Conservation (phyloP, 2,888 invertebrate species). For the Latrodectus elegans region DNA sequence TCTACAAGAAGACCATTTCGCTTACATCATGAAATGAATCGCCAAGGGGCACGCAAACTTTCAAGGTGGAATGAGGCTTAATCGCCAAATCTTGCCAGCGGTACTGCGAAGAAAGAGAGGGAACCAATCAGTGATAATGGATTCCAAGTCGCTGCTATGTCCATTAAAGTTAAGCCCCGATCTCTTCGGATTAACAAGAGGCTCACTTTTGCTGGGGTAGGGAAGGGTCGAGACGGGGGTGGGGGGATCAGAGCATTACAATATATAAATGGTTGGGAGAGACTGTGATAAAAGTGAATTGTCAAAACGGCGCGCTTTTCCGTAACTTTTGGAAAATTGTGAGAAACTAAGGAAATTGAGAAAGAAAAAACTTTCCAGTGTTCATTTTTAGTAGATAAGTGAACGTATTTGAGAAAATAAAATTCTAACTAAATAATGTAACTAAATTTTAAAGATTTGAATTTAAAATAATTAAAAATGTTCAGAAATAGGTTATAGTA, state of each 20-base stretch:
- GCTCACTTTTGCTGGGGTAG: constrained; percentile 62
- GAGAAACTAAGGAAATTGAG: too few relatives aligned
- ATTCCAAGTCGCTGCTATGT: constrained; percentile 68
- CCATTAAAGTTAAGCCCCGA: constrained; percentile 70
- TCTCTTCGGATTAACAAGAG: constrained; percentile 69
- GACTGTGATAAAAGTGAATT: constrained; percentile 52
- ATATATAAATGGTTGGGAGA: constrained; percentile 34
- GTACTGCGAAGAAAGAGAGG: constrained; percentile 27
- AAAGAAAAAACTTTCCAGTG: too few relatives aligned
- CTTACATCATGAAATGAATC: too few relatives aligned
- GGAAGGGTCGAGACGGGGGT: background rate
- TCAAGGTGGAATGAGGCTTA: background rate
- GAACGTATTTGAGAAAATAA: too few relatives aligned
- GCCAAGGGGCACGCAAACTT: too few relatives aligned
- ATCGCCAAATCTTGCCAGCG: constrained; percentile 32
- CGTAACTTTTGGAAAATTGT: too few relatives aligned
- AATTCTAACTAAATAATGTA: too few relatives aligned
- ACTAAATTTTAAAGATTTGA: too few relatives aligned
- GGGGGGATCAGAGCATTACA: background rate
- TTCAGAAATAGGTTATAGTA: too few relatives aligned
- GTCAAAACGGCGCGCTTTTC: constrained; percentile 45
- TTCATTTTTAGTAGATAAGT: too few relatives aligned
- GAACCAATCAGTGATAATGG: constrained; percentile 70
- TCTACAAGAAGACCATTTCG: too few relatives aligned
- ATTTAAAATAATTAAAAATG: too few relatives aligned